Conservation (phyloP, 2,888 invertebrate genomes). For the Suillia variegata region DNA sequence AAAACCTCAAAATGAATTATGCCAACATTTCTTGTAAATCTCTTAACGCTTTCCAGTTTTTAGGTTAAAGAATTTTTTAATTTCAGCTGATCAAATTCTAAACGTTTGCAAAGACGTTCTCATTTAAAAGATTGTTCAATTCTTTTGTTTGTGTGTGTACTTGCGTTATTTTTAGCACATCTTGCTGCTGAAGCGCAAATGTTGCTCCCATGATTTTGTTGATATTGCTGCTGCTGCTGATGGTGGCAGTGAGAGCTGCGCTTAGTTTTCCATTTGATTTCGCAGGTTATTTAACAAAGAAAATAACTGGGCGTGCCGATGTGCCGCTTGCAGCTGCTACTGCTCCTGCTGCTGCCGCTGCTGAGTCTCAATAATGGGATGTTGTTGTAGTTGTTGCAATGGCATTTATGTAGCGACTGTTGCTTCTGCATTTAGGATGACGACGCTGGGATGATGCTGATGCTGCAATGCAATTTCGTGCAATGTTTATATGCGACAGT, state of each 20-base stretch:
- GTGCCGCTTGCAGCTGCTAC: conserved; percentile 16
- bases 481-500: conserved; percentile 14
- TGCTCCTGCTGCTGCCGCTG: not conserved
- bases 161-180: not conserved
- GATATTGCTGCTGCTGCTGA: not conserved
- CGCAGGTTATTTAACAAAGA: conserved; percentile 23
- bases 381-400: not conserved
- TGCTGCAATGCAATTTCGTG: not conserved
- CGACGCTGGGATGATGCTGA: too few species aligned
- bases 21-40: too few species aligned
- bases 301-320: conserved; percentile 34
- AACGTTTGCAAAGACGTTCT: not conserved
- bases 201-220: not conserved
- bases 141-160: not conserved
- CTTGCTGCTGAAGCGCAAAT: not conserved
- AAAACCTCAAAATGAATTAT: too few species aligned
- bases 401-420: not conserved
- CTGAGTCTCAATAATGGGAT: too few species aligned
- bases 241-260: not conserved
- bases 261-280: not conserved
- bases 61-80: too few species aligned
- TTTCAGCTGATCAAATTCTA: too few species aligned
- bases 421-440: not conserved
- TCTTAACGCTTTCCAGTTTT: too few species aligned
- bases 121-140: not conserved